Conservation (phyloP, 2,888 invertebrate species). For the Eristalis pertinax region DNA sequence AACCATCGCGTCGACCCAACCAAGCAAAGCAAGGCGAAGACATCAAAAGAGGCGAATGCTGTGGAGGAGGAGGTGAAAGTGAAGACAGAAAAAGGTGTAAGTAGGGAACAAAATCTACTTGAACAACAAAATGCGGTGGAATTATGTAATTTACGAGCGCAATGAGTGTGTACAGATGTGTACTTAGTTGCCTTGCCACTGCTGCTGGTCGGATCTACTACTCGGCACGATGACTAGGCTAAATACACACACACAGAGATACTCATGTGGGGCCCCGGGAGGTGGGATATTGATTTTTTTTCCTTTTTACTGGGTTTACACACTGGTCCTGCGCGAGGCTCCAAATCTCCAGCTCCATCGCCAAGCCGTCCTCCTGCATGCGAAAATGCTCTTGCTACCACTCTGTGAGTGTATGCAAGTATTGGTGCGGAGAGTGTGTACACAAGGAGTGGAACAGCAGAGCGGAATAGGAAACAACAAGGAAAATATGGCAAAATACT, state of each 20-base stretch:
- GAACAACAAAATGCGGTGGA: slow-evolving; percentile 53
- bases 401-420: not conserved
- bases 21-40: not conserved
- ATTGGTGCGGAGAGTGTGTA: not conserved
- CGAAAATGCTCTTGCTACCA: not conserved
- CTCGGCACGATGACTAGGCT: not conserved
- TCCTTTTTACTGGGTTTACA: slow-evolving; percentile 22
- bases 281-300: slow-evolving; percentile 54
- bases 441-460: not conserved
- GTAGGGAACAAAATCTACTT: slow-evolving; percentile 25
- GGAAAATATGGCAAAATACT: not conserved
- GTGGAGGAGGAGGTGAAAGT: not conserved
- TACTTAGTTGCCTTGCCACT: slow-evolving; percentile 1
- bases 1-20: not conserved
- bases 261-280: not conserved
- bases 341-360: not conserved
- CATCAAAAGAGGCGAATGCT: not conserved
- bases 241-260: not conserved
- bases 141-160: slow-evolving; percentile 65
- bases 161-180: slow-evolving; percentile 36
- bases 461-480: too few species aligned
- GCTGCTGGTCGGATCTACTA: not conserved
- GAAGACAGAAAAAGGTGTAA: not conserved
- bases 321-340: not conserved
- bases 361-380: not conserved